Base-by-base conservation (phyloP, 1,140 invertebrate species). In the Drosophila repleta region DNA sequence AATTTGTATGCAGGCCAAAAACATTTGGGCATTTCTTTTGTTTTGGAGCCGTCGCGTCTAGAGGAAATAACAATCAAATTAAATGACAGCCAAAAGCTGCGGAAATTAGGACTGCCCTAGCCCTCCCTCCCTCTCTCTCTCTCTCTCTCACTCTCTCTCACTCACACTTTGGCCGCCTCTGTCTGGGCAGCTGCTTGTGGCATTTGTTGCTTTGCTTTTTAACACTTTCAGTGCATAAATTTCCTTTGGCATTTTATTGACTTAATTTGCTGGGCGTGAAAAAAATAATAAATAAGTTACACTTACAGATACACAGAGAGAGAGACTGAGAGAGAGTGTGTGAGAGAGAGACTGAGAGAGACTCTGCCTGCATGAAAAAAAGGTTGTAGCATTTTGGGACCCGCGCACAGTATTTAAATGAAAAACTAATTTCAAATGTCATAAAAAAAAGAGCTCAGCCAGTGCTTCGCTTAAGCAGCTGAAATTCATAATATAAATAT, bases 1-100 rank as follows among this genome's bases (percentile, higher is more conserved):
- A 85, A 84, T 84, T 84, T 84, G 80, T 84, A 84, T 84, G 80
- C 80, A 85, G 73, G 51, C 76, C 81, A 74, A 85, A 76, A 81
- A 43, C 39, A 65, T 37, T 67, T 66, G 69, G 73, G 74, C 80
- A 80, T 85, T 84, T 85, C 81, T 84, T 84, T 85, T 76, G 81
- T 84, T 84, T 85, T 8, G 15, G 15, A 17, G 39, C 39, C 6
- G 39, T 15, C 6, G 39, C n/a, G 39, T 32, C 15, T 17, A 15
- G 29, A 68, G 71, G 65, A 76, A 74, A 85, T 84, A 85, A 85
- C 80, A 84, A 85, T 84, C 81, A 84, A 85, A 84, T 84, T 76
- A 76, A 84, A 84, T 76, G 78, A 74, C 73, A 76, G 68, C 43
- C 72, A 62, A 48, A 52, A 43, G 39, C 29, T 48, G 56, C 41